Conservation (phyloP, 2,888 invertebrate genomes). For the Hedya salicella region DNA sequence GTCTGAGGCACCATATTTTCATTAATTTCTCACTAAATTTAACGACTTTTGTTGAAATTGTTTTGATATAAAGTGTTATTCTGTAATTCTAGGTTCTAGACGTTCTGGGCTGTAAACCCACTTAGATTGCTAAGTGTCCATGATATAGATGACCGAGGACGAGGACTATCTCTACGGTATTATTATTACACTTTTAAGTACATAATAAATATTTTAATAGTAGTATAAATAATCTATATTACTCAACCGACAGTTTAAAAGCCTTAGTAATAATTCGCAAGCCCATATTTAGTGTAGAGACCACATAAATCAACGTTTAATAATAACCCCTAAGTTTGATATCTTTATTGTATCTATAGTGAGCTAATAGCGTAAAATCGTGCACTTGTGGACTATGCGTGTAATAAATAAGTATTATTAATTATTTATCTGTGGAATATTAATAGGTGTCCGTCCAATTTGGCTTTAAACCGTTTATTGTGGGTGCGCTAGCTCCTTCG, state of each 20-base stretch:
- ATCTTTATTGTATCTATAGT: constrained; percentile 75
- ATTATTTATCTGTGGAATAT: constrained; percentile 52
- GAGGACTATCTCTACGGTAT: background rate
- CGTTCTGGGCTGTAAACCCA: constrained; percentile 7
- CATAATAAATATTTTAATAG: constrained; percentile 25
- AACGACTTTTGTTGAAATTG: background rate
- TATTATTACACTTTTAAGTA: constrained; percentile 22
- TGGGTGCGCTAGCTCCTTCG: constrained; percentile 16
- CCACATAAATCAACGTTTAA: constrained; percentile 69
- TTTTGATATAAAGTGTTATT: no score
- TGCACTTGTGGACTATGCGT: constrained; percentile 38
- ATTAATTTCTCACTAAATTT: no score
- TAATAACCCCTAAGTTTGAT: constrained; percentile 67
- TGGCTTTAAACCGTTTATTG: constrained; percentile 37
- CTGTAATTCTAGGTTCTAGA: background rate
- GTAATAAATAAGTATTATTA: constrained; percentile 46
- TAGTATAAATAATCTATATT: constrained; percentile 24
- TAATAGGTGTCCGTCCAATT: constrained; percentile 48
- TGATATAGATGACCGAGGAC: background rate
- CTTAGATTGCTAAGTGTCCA: background rate
- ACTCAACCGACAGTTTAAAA: constrained; percentile 33
- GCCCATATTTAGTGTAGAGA: constrained; percentile 60
- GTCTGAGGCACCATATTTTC: no score
- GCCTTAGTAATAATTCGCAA: constrained; percentile 35
- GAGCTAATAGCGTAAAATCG: constrained; percentile 58